phyloP scores from a whole-genome alignment of 2,797 vertebrate species.

The Schizothorax lantsangensis region DNA sequence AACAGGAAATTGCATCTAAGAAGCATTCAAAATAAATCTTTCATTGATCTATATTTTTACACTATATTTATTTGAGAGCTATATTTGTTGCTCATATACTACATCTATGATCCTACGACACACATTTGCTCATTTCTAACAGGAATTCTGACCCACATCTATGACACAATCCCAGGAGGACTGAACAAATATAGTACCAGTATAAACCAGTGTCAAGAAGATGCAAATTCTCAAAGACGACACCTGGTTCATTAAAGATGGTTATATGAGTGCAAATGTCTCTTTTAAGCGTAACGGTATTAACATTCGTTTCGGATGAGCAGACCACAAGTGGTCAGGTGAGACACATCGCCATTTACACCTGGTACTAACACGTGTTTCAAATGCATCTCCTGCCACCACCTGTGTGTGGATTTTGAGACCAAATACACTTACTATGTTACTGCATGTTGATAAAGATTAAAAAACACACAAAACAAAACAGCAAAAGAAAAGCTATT shows the following conservation, averaged over 20 bases:
- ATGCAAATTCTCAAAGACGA: background rate
- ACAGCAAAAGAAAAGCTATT: background rate
- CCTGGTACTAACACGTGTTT: background rate
- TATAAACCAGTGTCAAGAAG: background rate
- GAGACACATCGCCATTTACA: conserved; percentile 2
- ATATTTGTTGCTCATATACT: conserved; percentile 2
- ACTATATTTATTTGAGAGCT: conserved; percentile 19
- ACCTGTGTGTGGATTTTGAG: background rate
- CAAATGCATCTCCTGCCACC: background rate
- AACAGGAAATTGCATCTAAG: conserved; percentile 17
- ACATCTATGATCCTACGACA: background rate
- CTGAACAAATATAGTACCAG: background rate
- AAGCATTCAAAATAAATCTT: conserved; percentile 28
- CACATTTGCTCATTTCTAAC: conserved; percentile 29
- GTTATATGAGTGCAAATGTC: conserved; percentile 19
- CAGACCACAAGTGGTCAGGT: conserved; percentile 3
- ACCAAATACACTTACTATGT: background rate
- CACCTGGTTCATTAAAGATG: conserved; percentile 30
- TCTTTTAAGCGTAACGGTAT: background rate
- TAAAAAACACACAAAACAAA: background rate
- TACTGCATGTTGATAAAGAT: background rate
- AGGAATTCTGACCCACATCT: background rate
- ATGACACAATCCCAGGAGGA: background rate
- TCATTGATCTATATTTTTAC: conserved; percentile 15
- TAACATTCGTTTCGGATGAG: conserved; percentile 2